Evolutionary conservation across 2,888 invertebrate species (phyloP).

Genomic region (Eristalis intricaria): DNA sequence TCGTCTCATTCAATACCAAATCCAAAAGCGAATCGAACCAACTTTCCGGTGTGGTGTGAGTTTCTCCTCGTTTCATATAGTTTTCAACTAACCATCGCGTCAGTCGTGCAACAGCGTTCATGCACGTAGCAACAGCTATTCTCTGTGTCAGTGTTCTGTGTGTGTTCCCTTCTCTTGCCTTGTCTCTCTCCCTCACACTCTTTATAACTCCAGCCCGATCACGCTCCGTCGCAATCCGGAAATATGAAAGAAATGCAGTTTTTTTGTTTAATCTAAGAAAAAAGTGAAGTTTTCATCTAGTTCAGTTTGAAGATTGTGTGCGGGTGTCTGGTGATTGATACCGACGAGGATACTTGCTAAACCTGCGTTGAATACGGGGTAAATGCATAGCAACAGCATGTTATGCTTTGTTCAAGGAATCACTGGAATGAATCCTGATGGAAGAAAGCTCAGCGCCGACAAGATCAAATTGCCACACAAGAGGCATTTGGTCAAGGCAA

Average conservation of each 20-base stretch:
- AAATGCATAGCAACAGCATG: constrained; percentile 72
- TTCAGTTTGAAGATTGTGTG: not conserved
- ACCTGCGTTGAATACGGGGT: not conserved
- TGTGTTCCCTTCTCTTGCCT: not conserved
- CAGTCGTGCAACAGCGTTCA: constrained; percentile 63
- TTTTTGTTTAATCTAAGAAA: constrained; percentile 7
- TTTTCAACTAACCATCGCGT: constrained; percentile 36
- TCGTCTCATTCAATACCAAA: constrained; percentile 32
- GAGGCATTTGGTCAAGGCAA: constrained; percentile 64
- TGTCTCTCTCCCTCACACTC: not conserved
- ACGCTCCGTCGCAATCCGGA: not conserved
- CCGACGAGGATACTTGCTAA: not conserved
- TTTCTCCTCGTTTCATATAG: constrained; percentile 46
- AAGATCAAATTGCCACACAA: constrained; percentile 49
- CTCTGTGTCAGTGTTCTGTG: not conserved
- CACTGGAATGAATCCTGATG: constrained; percentile 70
- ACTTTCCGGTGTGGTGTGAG: constrained; percentile 66
- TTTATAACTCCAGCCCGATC: not conserved
- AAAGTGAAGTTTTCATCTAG: constrained; percentile 35
- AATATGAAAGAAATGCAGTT: constrained; percentile 53
- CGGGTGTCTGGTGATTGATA: not conserved
- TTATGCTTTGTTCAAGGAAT: constrained; percentile 74
- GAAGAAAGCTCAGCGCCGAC: constrained; percentile 63
- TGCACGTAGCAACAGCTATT: constrained; percentile 57
- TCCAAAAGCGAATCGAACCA: constrained; percentile 39